Evolutionary conservation across 2,888 invertebrate species (phyloP).

Genomic region (Agrotis clavis): DNA sequence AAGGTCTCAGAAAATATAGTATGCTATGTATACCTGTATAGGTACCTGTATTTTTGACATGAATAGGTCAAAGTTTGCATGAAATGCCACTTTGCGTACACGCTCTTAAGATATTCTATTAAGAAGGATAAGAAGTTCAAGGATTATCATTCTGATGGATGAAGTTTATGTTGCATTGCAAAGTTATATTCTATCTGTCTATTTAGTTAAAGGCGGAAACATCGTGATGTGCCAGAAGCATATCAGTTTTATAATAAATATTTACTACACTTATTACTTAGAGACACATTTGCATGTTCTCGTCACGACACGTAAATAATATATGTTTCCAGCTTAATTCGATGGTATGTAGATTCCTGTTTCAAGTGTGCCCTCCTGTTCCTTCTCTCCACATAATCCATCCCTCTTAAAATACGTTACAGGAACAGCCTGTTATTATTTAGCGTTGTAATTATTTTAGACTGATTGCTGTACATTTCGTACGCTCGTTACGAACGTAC

Average conservation of each 20-base stretch:
- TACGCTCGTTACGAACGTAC: neutral
- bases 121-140: too few species aligned
- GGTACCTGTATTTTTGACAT: too few species aligned
- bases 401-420: conserved; percentile 5
- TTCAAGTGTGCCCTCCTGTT: conserved; percentile 46
- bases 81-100: too few species aligned
- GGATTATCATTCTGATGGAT: neutral
- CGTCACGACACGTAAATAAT: too few species aligned
- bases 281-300: too few species aligned
- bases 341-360: neutral
- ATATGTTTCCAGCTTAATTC: conserved; percentile 3
- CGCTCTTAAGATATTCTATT: too few species aligned
- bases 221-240: too few species aligned
- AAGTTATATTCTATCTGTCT: neutral
- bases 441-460: conserved; percentile 7
- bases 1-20: too few species aligned
- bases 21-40: too few species aligned
- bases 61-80: too few species aligned
- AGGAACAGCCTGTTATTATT: conserved; percentile 13
- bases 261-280: too few species aligned
- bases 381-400: conserved; percentile 44
- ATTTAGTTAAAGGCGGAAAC: neutral
- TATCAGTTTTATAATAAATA: too few species aligned
- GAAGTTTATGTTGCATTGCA: neutral
- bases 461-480: conserved; percentile 14